Base-by-base conservation (phyloP, 2,797 vertebrate genomes). In the Streptopelia turtur region DNA sequence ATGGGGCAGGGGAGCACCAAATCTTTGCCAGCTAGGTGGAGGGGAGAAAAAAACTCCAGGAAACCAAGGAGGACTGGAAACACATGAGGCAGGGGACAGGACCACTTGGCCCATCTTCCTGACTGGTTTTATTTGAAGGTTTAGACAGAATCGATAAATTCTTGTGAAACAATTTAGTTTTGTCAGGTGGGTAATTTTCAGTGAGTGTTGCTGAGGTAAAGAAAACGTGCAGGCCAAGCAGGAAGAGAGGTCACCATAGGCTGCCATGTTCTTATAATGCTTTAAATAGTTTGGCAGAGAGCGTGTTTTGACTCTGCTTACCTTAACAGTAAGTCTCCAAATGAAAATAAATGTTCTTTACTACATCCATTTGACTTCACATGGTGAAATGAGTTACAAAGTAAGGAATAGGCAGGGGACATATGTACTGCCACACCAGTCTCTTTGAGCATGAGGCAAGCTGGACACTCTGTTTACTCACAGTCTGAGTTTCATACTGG, bases 371-470 rank as follows among this genome's bases (percentile, higher is more conserved):
- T 69, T 80, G 27, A 47, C 45, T 14, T 56, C 12, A 17, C 9
- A 92, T 89, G 69, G 22, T 55, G 27, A 55, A n/a, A 25, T 24
- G 31, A 87, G 66, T 33, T 30, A 65, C n/a, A 66, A 31, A 47
- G 35, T 52, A 23, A 55, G 7, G 9, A 66, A 12, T 1, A 3
- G 55, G 27, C 8, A 75, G 18, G 41, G 2, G 6, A 47, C 1
- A 0, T 11, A 5, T 6, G 7, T 55, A 18, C 41, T 55, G 9
- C 25, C 15, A 49, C 2, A 2, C 2, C 6, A 21, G 9, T n/a
- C 35, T 9, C 57, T 86, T 39, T 43, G 35, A 75, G 17, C 13
- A 47, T 35, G 39, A 82, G 33, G 27, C n/a, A 79, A 79, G 13
- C 7, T 23, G 17, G 75, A 57, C 10, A 21, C 16, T 22, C 33